A percentile compares a stretch with the other conserved stretches of the same genome.
Conservation (phyloP, 2,797 vertebrate species). For the Catostomus latipinnis region DNA sequence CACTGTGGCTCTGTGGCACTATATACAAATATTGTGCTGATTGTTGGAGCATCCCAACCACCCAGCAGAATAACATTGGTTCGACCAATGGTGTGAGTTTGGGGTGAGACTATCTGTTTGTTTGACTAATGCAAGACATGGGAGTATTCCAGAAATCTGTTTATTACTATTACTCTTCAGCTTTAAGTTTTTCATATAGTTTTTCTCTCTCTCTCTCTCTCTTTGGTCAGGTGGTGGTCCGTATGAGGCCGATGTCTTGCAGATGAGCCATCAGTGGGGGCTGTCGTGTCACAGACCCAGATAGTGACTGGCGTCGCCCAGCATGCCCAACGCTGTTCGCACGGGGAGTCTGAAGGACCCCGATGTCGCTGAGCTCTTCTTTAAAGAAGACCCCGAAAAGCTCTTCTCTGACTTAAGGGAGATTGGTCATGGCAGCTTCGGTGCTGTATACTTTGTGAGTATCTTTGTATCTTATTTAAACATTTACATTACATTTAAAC, state of each 20-base stretch:
- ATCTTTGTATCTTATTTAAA: neutral
- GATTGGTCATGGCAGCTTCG: constrained; percentile 99
- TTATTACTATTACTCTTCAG: too few relatives aligned
- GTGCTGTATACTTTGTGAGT: constrained; percentile 98
- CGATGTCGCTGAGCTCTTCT: constrained; percentile 96
- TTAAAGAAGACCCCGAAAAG: constrained; percentile 98
- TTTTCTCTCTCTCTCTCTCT: constrained; percentile 40
- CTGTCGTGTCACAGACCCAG: constrained; percentile 90
- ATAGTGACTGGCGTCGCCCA: constrained; percentile 90
- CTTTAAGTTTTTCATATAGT: neutral
- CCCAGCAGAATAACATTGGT: too few relatives aligned
- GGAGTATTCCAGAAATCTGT: too few relatives aligned
- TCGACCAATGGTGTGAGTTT: too few relatives aligned
- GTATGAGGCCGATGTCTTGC: constrained; percentile 89
- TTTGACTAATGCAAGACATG: too few relatives aligned
- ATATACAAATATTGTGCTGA: too few relatives aligned
- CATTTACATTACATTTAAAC: too few relatives aligned
- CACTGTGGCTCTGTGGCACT: too few relatives aligned
- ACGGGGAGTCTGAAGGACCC: constrained; percentile 99
- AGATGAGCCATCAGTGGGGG: constrained; percentile 93
- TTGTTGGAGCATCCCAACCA: too few relatives aligned
- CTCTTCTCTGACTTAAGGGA: constrained; percentile 95
- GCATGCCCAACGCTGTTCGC: constrained; percentile 97
- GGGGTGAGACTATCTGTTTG: too few relatives aligned
- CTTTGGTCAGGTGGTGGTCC: constrained; percentile 81